Base-by-base conservation (phyloP, 1,140 invertebrate species). In the Drosophila paulistorum region DNA sequence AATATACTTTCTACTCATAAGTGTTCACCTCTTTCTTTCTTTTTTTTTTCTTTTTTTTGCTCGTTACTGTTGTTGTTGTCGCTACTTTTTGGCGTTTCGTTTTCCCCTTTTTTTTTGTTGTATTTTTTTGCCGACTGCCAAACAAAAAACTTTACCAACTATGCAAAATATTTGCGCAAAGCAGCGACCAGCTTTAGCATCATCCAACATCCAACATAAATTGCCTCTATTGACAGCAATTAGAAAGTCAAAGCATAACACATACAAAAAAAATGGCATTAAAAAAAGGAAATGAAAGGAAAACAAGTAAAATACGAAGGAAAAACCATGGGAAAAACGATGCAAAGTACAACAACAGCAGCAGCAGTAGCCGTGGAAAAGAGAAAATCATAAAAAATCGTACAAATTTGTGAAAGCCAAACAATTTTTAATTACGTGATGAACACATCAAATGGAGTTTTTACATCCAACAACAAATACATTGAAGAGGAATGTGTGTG, bases 121-220 rank as follows among this genome's bases (percentile, higher is more conserved):
- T 60, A 30, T 30, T 30, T 11, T 54, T n/a, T 14, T 45, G 57
- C 35, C 68, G 66, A 65, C 58, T 65, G 57, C n/a, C 71, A 79
- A 87, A 87, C 79, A 87, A 68, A 79, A 82, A 87, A 87, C 83
- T 86, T 70, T 83, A 73, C 71, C 48, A 82, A 82, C 83, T 87
- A 86, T 87, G 83, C 70, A 79, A 86, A 86, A 86, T 86, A 86
- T 86, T 86, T 86, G 83, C 69, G 58, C 83, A 87, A 86, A 87
- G 83, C 79, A 63, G 71, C 39, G 62, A 59, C 51, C 41, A 55
- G 60, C 60, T 57, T 61, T 51, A 87, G 83, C 79, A 63, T 67
- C 45, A 58, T 59, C 51, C 41, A 55, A 42, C 59, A 54, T 60
- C 39, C 77, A 77, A 74, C 77, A 79, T 79, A 79, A 79, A 85